Conservation (phyloP, 2,888 invertebrate species). For the Leucophenga maculata region DNA sequence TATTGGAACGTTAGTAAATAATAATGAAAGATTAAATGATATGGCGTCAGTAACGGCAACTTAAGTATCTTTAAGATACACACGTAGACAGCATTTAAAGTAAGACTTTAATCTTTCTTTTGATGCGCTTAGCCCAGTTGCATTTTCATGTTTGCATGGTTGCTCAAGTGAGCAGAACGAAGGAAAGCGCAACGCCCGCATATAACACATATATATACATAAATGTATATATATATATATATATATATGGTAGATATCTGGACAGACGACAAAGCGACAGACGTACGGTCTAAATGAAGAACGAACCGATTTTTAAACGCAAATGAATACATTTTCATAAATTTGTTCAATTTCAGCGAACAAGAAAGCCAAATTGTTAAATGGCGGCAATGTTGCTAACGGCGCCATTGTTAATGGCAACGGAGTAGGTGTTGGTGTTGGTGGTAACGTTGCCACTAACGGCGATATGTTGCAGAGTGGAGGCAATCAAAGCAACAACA, state of each 20-base stretch:
- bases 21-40: no score
- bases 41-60: no score
- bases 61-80: no score
- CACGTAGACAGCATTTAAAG: no score
- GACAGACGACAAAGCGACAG: not conserved
- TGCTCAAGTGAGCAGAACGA: slow-evolving; percentile 11
- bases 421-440: slow-evolving; percentile 23
- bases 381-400: slow-evolving; percentile 51
- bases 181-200: not conserved
- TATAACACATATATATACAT: not conserved
- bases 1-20: no score
- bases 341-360: slow-evolving; percentile 73
- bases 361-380: slow-evolving; percentile 73
- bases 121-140: not conserved
- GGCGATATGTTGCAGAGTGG: slow-evolving; percentile 21
- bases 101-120: no score
- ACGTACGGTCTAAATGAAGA: not conserved
- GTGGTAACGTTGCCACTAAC: slow-evolving; percentile 4
- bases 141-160: not conserved
- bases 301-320: not conserved
- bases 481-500: slow-evolving; percentile 34
- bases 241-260: not conserved
- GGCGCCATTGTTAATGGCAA: slow-evolving; percentile 28
- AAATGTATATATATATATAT: not conserved
- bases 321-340: slow-evolving; percentile 58